Base-by-base conservation (phyloP, 2,797 vertebrate species). In the Meda fulgida region DNA sequence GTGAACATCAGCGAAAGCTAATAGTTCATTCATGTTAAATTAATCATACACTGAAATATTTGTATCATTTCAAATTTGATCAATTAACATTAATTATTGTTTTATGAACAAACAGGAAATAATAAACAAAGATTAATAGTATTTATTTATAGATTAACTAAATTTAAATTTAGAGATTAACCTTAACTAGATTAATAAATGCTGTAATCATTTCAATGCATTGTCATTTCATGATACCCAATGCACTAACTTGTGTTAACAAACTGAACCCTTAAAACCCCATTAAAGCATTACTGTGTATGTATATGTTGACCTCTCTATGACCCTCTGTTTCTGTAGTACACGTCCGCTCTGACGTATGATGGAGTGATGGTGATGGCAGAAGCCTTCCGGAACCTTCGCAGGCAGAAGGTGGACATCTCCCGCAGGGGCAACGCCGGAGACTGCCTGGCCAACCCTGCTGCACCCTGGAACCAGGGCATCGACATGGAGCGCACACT, bases 301-400 rank as follows among this genome's bases (percentile, higher is more conserved):
- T 26, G 4, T 29, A 29, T 46, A 31, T 34, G 21, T 9, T 85
- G 83, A 87, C 84, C 70, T 85, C 80, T 85, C 43, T 10, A 19
- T 86, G 77, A 73, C 75, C 78, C 73, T 89, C 36, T 84, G 53
- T 84, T 53, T 48, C 46, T 83, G 91, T 91, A 99, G 98, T 99
- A 99, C 90, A 99, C 98, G 34, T 99, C 98, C 38, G 97, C 98
- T 78, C 89, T 99, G 87, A 99, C 98, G 0, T 99, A 99, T 0
- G 98, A 99, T 43, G 98, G 98, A 2, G 97, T 99, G 76, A 96
- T 99, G 81, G 98, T 99, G 84, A 99, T 99, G 97, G 97, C 98
- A 2, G 98, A 99, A 92, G 99, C 98, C 16, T 99, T 99, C 89
- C 96, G 98, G 88, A 98, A 96, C 88, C 97, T 99, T 53, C 96